Evolutionary conservation across 1,140 invertebrate genomes (phyloP).

Genomic region (Octopus bimaculoides): DNA sequence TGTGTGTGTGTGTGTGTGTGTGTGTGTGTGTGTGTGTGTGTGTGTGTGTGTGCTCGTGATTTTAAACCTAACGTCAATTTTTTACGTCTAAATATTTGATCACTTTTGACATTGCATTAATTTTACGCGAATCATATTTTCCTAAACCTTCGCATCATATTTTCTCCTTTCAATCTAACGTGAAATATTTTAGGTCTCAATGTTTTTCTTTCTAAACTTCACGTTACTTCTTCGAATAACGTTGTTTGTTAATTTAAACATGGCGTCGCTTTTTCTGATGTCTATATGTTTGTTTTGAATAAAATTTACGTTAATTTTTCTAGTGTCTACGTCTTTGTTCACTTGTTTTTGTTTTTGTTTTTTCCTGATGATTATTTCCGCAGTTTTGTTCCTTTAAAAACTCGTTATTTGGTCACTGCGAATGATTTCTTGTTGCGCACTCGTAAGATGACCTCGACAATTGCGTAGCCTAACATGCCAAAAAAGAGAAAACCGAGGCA

Average conservation of each 20-base stretch:
- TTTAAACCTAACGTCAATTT: no score
- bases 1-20: no score
- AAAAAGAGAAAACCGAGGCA: conserved; percentile 73
- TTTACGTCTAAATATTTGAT: no score
- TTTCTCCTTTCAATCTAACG: no score
- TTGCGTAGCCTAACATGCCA: conserved; percentile 77
- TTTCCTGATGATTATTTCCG: background rate
- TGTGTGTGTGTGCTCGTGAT: no score
- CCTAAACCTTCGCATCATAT: no score
- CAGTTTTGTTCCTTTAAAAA: background rate
- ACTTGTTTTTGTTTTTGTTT: background rate
- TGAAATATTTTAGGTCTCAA: no score
- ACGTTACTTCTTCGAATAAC: no score
- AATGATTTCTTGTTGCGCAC: background rate
- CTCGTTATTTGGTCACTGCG: background rate
- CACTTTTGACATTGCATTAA: no score
- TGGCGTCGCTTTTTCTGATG: background rate
- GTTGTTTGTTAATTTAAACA: background rate
- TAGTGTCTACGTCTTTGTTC: background rate
- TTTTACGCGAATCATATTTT: no score
- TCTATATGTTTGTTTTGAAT: background rate
- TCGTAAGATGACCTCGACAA: conserved; percentile 70
- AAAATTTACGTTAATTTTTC: background rate
- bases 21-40: no score
- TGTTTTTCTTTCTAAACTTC: no score